Evolutionary conservation across 2,888 invertebrate genomes (phyloP).

Genomic region (Drosophila acutilabella): DNA sequence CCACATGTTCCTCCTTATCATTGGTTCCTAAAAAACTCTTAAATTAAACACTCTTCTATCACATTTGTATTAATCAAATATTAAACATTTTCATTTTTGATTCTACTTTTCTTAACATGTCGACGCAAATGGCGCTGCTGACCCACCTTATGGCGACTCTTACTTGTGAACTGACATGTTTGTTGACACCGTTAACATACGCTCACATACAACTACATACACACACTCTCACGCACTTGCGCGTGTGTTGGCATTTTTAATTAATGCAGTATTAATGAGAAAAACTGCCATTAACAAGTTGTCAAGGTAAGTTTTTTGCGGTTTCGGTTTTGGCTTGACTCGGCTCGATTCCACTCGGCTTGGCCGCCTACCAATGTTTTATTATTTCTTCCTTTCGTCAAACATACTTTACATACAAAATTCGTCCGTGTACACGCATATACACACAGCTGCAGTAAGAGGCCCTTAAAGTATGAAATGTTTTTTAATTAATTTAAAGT

Average conservation of each 20-base stretch:
- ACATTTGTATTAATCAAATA: background rate
- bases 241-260: slow-evolving; percentile 67
- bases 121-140: slow-evolving; percentile 21
- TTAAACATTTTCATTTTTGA: background rate
- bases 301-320: slow-evolving; percentile 83
- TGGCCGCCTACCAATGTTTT: slow-evolving; percentile 48
- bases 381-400: slow-evolving; percentile 64
- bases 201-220: slow-evolving; percentile 21
- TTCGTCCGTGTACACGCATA: slow-evolving; percentile 16
- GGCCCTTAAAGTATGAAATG: slow-evolving; percentile 32
- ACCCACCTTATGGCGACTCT: slow-evolving; percentile 43
- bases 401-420: slow-evolving; percentile 16
- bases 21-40: too few species aligned
- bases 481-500: slow-evolving; percentile 72
- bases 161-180: slow-evolving; percentile 73
- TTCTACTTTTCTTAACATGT: slow-evolving; percentile 4
- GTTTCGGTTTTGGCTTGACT: slow-evolving; percentile 20
- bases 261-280: slow-evolving; percentile 85
- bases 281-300: slow-evolving; percentile 85
- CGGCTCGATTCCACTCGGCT: slow-evolving; percentile 12
- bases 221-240: slow-evolving; percentile 15
- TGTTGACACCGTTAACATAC: slow-evolving; percentile 58
- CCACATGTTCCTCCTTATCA: too few species aligned
- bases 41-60: too few species aligned
- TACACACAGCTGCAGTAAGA: slow-evolving; percentile 12